A percentile compares a stretch with the other conserved stretches of the same genome.
Conservation (phyloP, 2,797 vertebrate genomes). For the Masticophis lateralis region DNA sequence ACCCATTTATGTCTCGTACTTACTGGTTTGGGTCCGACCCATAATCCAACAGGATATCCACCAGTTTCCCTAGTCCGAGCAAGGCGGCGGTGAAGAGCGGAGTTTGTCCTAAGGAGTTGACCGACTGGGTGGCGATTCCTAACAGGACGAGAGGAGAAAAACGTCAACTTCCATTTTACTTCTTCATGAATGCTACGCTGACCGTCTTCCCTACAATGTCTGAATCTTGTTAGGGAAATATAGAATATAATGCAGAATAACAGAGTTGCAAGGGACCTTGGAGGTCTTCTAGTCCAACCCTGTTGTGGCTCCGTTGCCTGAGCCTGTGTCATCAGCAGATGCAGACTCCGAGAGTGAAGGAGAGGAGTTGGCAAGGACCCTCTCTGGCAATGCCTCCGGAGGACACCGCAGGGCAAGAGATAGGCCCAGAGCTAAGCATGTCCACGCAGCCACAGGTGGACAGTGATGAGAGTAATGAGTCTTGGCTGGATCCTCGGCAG, state of each 20-base stretch:
- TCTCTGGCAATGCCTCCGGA: no score
- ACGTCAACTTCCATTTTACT: not conserved
- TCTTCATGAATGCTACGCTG: not conserved
- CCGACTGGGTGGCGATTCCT: slow-evolving; percentile 74
- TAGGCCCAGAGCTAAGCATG: no score
- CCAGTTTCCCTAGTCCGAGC: slow-evolving; percentile 73
- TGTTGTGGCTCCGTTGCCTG: no score
- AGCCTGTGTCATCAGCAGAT: no score
- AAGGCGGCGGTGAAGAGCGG: slow-evolving; percentile 78
- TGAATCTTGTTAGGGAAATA: not conserved
- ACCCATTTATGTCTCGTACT: slow-evolving; percentile 51
- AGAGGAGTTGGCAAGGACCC: no score
- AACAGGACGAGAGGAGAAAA: not conserved
- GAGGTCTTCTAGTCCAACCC: not conserved
- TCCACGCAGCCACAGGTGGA: no score
- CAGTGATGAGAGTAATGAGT: no score
- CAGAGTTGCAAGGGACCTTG: not conserved
- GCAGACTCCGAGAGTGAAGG: no score
- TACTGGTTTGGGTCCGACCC: slow-evolving; percentile 85
- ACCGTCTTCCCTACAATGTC: not conserved
- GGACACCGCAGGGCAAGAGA: no score
- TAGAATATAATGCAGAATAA: not conserved
- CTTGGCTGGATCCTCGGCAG: no score
- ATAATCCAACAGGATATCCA: slow-evolving; percentile 77
- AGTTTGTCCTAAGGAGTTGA: slow-evolving; percentile 81